Percentiles rank a stretch among this genome's conserved stretches.
Evolutionary conservation across 2,888 invertebrate genomes (phyloP).

Genomic region (Amorpha juglandis): DNA sequence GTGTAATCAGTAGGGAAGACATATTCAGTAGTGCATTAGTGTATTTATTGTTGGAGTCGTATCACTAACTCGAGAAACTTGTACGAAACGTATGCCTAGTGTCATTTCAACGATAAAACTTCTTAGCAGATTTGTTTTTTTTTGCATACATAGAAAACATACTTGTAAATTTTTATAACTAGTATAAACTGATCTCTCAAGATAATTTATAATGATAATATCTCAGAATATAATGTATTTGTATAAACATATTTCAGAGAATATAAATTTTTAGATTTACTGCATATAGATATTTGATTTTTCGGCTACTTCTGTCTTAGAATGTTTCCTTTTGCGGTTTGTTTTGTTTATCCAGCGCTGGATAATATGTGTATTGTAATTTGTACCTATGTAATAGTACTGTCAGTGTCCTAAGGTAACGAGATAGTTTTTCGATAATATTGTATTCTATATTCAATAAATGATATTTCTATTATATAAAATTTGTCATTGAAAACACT

Average conservation of each 20-base stretch:
- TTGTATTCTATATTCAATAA: conserved; percentile 83
- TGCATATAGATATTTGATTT: conserved; percentile 69
- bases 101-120: conserved; percentile 71
- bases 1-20: conserved; percentile 73
- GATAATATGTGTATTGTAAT: conserved; percentile 65
- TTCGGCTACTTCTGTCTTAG: conserved; percentile 71
- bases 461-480: conserved; percentile 82
- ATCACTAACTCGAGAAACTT: conserved; percentile 66
- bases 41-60: conserved; percentile 72
- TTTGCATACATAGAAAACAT: conserved; percentile 74
- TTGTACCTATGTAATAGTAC: conserved; percentile 75
- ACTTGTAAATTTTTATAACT: conserved; percentile 82
- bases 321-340: conserved; percentile 65
- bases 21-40: conserved; percentile 76
- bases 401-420: conserved; percentile 79
- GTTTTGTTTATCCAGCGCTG: conserved; percentile 71
- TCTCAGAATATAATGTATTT: conserved; percentile 79
- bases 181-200: conserved; percentile 83
- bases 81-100: conserved; percentile 69
- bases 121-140: conserved; percentile 63
- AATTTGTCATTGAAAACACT: conserved; percentile 81
- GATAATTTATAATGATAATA: conserved; percentile 81
- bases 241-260: conserved; percentile 78
- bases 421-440: conserved; percentile 82
- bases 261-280: conserved; percentile 77